Evolutionary conservation across 2,888 invertebrate species (phyloP), one percentile per base, ranked within the genome.

Genomic region (Himalopsyche kuldschensis): DNA sequence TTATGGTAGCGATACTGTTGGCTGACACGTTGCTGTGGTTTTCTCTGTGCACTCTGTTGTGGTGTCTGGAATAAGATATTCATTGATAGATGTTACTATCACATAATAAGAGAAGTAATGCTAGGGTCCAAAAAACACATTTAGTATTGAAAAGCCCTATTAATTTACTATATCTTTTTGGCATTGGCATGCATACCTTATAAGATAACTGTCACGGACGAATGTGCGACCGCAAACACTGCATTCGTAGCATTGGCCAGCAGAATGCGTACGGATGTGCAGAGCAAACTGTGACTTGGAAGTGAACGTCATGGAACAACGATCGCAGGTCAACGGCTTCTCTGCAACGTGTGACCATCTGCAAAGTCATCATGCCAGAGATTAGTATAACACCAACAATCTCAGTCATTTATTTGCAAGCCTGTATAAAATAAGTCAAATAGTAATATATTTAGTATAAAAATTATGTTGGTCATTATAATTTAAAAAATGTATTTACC

Each of bases 291-390:
- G 94, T 84, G 93, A 93, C 91, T 95, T 95, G 88, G 94, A 95
- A 81, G 94, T 95, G 90, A 95, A 95, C 85, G 94, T 94, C 90
- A 94, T 92, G 87, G 94, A 94, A 89, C 95, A 94, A 87, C 94
- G 92, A 88, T 94, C 94, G 90, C 95, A 95, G 87, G 94, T 94
- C 87, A 95, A 89, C 48, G 95, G 95, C 90, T 95, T 94, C 89
- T 95, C 95, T 5, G 95, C 94, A 81, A 95, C 94, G 90, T 96
- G 96, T 79, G 95, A 95, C 95, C 95, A 95, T 87, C 95, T 93
- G 87, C 3, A 27, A 30, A 69, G 17, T 69, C 15, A 27, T 10
- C 4, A 69, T n/a, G 30, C 3, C 3, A 69, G 2, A 17, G 24
- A 27, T 69, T 10, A 69, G 17, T 30, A 20, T 69, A 69, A 20